Evolutionary conservation across 2,797 vertebrate species (phyloP).

Genomic region (Acrossocheilus fasciatus): DNA sequence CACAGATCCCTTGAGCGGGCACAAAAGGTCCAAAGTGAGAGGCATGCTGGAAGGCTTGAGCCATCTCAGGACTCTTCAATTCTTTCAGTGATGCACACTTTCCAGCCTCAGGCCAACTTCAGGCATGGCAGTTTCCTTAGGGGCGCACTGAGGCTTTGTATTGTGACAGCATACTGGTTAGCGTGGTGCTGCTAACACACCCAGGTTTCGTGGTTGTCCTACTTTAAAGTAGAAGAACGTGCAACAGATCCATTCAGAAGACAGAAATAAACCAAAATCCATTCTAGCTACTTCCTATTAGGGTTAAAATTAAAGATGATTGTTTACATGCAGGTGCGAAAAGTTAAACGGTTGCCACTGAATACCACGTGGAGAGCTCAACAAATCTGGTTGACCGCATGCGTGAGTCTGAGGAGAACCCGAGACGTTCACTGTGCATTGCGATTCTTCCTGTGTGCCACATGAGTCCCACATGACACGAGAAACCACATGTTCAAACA

Average conservation of each 20-base stretch:
- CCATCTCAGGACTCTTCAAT: background rate
- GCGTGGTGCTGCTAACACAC: slow-evolving; percentile 4
- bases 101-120: slow-evolving; percentile 20
- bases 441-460: slow-evolving; percentile 61
- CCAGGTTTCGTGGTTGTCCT: background rate
- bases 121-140: background rate
- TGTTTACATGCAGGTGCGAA: background rate
- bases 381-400: slow-evolving; percentile 62
- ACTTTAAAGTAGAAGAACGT: background rate
- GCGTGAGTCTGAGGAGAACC: slow-evolving; percentile 64
- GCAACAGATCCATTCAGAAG: background rate
- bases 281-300: background rate
- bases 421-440: background rate
- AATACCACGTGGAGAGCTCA: background rate
- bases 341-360: background rate
- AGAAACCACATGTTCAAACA: slow-evolving; percentile 50
- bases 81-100: slow-evolving; percentile 44
- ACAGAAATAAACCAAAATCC: background rate
- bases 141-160: background rate
- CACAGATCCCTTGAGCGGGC: background rate
- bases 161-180: background rate
- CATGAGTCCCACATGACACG: slow-evolving; percentile 51
- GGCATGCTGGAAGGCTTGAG: background rate
- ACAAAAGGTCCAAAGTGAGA: background rate
- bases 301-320: background rate